Evolutionary conservation across 2,888 invertebrate genomes (phyloP).

Genomic region (Dexiosoma caninum): DNA sequence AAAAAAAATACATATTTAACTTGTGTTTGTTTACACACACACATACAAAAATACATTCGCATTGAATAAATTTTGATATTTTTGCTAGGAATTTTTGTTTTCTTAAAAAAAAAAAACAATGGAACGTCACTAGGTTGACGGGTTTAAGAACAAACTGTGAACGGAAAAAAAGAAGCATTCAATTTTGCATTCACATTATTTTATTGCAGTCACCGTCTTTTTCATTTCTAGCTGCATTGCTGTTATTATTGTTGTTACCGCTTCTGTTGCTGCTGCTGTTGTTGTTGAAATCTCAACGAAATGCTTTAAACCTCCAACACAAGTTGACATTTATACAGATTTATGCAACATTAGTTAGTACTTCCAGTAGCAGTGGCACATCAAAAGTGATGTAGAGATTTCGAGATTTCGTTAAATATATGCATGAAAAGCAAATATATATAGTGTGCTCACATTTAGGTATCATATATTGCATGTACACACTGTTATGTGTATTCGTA

Average conservation of each 20-base stretch:
- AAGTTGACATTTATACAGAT: constrained; percentile 62
- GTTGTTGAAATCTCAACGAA: constrained; percentile 50
- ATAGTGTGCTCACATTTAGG: constrained; percentile 6
- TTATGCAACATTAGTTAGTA: constrained; percentile 61
- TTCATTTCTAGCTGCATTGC: not conserved
- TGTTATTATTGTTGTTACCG: not conserved
- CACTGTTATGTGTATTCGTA: not conserved
- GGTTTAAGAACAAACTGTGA: constrained; percentile 22
- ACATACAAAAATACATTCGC: not conserved
- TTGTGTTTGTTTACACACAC: not conserved
- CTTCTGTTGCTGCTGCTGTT: not conserved
- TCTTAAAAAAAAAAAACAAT: constrained; percentile 26
- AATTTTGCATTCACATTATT: constrained; percentile 22
- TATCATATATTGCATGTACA: not conserved
- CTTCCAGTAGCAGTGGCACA: constrained; percentile 23
- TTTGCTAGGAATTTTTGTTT: constrained; percentile 2
- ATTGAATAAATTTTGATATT: constrained; percentile 45
- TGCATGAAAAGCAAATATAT: constrained; percentile 37
- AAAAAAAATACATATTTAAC: not conserved
- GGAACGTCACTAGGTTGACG: constrained; percentile 52
- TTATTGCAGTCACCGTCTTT: constrained; percentile 16
- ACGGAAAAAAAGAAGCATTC: constrained; percentile 36
- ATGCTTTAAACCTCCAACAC: constrained; percentile 54
- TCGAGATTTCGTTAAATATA: constrained; percentile 52
- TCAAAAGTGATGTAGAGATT: constrained; percentile 44